Evolutionary conservation across 2,888 invertebrate genomes (phyloP).

Genomic region (Stegana nigrithorax): DNA sequence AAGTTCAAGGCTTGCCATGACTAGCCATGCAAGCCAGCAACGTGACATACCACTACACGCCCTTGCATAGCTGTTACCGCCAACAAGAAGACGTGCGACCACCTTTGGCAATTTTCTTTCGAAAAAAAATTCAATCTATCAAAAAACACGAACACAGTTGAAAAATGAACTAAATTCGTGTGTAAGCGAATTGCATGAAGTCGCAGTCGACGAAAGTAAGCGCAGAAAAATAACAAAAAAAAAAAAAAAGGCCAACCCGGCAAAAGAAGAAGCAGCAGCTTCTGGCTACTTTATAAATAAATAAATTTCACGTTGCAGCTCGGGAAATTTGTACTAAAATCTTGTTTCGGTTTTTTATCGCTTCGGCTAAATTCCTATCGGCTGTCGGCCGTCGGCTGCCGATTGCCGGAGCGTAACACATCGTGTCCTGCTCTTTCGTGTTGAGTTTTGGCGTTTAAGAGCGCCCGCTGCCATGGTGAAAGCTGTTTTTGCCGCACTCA

Average conservation of each 20-base stretch:
- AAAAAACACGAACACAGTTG: constrained; percentile 14
- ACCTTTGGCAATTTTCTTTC: constrained; percentile 19
- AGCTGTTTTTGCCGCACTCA: no score
- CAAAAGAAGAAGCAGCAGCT: no score
- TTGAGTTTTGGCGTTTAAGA: no score
- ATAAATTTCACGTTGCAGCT: constrained; percentile 47
- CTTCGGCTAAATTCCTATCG: no score
- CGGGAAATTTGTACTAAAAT: constrained; percentile 15
- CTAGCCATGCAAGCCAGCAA: constrained; percentile 8
- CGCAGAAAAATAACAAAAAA: constrained; percentile 18
- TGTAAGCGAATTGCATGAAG: neutral
- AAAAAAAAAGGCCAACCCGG: no score
- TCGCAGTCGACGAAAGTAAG: no score
- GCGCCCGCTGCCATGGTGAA: no score
- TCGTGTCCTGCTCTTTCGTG: no score
- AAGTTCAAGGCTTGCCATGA: neutral
- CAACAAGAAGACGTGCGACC: neutral
- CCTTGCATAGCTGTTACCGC: neutral
- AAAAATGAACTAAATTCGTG: constrained; percentile 17
- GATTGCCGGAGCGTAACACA: no score
- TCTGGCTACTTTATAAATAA: constrained; percentile 53
- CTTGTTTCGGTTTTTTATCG: no score
- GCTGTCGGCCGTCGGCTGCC: no score
- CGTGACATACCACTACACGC: neutral
- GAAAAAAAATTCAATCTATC: constrained; percentile 20